These are phyloP conservation scores for Aporrectodea caliginosa DNA, from an alignment of 1,140 invertebrate genomes.

Conservation along the genomic window DNA sequence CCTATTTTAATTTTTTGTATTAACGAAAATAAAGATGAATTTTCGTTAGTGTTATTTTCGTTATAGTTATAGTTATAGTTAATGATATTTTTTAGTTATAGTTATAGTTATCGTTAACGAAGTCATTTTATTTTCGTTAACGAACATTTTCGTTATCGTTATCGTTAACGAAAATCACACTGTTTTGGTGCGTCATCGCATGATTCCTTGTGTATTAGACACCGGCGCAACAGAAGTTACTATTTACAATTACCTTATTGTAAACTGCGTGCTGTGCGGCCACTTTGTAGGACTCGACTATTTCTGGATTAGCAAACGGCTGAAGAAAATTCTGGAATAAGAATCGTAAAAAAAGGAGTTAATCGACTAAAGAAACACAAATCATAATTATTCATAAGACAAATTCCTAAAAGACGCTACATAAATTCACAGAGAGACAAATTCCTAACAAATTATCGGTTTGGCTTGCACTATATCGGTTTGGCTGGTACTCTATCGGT, in stretches of 20 bases:
- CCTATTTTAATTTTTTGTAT: no score
- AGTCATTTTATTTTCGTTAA: neutral
- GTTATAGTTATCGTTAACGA: neutral
- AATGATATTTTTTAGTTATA: neutral
- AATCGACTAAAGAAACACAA: slow-evolving; percentile 30
- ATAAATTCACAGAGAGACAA: no score
- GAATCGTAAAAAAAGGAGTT: no score
- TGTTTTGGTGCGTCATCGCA: neutral
- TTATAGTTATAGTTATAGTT: neutral
- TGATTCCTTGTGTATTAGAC: neutral
- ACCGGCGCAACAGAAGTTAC: no score
- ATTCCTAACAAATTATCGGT: no score
- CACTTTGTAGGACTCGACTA: slow-evolving; percentile 47
- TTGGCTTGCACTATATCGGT: no score
- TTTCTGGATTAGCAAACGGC: slow-evolving; percentile 60
- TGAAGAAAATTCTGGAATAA: slow-evolving; percentile 67
- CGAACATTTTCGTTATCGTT: neutral
- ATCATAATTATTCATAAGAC: no score
- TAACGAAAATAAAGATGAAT: no score
- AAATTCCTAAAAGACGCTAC: no score
- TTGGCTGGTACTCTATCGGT: no score
- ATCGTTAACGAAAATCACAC: neutral
- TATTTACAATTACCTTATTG: no score
- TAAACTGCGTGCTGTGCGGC: slow-evolving; percentile 42
- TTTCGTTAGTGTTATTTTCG: no score